phyloP scores from a whole-genome alignment of 2,113 vertebrate species.

The Rhodinocichla rosea region DNA sequence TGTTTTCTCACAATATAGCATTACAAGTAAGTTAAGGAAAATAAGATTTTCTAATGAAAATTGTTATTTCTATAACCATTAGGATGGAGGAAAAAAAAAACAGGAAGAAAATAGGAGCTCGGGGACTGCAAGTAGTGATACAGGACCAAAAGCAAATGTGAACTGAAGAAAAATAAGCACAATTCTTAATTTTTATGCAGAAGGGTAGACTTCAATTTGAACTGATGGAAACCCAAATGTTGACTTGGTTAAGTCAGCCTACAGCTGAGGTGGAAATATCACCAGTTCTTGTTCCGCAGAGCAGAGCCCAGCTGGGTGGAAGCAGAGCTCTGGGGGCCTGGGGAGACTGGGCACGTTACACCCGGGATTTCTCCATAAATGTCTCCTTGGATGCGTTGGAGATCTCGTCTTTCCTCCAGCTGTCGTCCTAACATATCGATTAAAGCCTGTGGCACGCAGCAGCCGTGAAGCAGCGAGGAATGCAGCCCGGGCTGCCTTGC shows the following conservation, averaged over 20 bases:
- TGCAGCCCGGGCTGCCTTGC: neutral
- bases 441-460: slow-evolving; percentile 1
- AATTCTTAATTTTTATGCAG: neutral
- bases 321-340: rapidly evolving
- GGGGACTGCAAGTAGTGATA: neutral
- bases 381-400: neutral
- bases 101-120: neutral
- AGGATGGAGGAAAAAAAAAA: neutral
- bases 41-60: neutral
- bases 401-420: neutral
- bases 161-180: neutral
- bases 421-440: neutral
- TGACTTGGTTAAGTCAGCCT: neutral
- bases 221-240: neutral
- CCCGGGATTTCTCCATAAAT: rapidly evolving
- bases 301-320: neutral
- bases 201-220: neutral
- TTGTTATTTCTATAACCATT: neutral
- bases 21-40: neutral
- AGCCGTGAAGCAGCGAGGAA: neutral
- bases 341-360: neutral
- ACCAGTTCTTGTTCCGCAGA: rapidly evolving
- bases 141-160: neutral
- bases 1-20: neutral
- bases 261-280: neutral